phyloP scores from a whole-genome alignment of 2,888 invertebrate species.

The Arge pagana region DNA sequence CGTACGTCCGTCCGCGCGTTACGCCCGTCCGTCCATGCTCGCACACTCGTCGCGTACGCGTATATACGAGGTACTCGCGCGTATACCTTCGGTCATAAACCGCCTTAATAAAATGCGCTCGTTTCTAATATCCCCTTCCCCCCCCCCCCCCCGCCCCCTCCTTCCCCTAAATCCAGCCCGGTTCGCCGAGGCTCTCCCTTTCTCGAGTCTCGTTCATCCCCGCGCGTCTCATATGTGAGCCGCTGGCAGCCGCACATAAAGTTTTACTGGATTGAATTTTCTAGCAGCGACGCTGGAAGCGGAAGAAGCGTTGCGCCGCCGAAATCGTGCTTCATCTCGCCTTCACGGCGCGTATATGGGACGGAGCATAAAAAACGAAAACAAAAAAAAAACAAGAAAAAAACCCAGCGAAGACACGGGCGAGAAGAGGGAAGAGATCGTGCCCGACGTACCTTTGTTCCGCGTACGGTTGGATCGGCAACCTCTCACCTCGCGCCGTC shows the following conservation, averaged over 20 bases:
- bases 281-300: slow-evolving; percentile 30
- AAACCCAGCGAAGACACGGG: too few species aligned
- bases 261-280: slow-evolving; percentile 48
- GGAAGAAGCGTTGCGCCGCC: too few species aligned
- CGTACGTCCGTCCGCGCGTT: background rate
- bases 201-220: slow-evolving; percentile 15
- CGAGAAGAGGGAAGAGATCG: too few species aligned
- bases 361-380: too few species aligned
- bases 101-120: slow-evolving; percentile 44
- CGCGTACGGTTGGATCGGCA: too few species aligned
- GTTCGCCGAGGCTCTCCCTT: slow-evolving; percentile 15
- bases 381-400: too few species aligned
- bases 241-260: slow-evolving; percentile 39
- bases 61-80: background rate
- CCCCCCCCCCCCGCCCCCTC: slow-evolving; percentile 17
- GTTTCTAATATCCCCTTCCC: slow-evolving; percentile 45
- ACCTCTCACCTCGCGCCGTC: too few species aligned
- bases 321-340: too few species aligned
- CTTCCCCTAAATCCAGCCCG: slow-evolving; percentile 14
- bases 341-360: too few species aligned
- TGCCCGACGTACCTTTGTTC: too few species aligned
- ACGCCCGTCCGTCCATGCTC: background rate
- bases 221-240: slow-evolving; percentile 27
- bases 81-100: slow-evolving; percentile 40
- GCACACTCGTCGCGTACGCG: background rate